phyloP scores from a whole-genome alignment of 2,113 vertebrate genomes.

The Aptenodytes forsteri region DNA sequence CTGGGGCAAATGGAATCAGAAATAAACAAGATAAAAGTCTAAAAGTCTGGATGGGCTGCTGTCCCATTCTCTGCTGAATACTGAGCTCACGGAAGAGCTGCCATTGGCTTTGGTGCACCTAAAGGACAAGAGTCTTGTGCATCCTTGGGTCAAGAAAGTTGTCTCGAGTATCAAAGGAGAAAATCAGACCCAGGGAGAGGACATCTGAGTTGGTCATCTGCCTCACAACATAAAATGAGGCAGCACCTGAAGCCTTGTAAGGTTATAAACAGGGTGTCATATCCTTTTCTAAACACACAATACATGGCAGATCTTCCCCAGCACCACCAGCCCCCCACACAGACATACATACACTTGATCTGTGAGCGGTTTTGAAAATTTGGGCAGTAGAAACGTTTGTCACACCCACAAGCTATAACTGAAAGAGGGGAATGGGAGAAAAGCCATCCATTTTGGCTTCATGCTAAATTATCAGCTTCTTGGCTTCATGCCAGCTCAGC shows the following conservation, averaged over 20 bases:
- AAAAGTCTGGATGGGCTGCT: background rate
- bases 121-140: background rate
- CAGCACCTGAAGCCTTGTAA: background rate
- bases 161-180: background rate
- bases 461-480: slow-evolving; percentile 62
- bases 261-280: background rate
- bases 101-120: background rate
- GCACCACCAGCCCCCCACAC: background rate
- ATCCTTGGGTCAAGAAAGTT: background rate
- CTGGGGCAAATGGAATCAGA: background rate
- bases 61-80: background rate
- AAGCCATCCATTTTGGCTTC: slow-evolving; percentile 64
- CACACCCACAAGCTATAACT: background rate
- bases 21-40: background rate
- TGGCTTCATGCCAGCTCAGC: slow-evolving; percentile 66
- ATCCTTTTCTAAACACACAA: slow-evolving; percentile 28
- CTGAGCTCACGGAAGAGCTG: background rate
- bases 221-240: background rate
- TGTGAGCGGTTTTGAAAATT: background rate
- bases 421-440: slow-evolving; percentile 10
- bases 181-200: background rate
- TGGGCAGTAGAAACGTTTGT: background rate
- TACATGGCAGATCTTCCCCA: background rate
- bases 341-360: background rate
- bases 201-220: slow-evolving; percentile 15